Evolutionary conservation across 2,113 vertebrate genomes (phyloP), one percentile per base, ranked within the genome.

Genomic region (Cardinalis cardinalis): DNA sequence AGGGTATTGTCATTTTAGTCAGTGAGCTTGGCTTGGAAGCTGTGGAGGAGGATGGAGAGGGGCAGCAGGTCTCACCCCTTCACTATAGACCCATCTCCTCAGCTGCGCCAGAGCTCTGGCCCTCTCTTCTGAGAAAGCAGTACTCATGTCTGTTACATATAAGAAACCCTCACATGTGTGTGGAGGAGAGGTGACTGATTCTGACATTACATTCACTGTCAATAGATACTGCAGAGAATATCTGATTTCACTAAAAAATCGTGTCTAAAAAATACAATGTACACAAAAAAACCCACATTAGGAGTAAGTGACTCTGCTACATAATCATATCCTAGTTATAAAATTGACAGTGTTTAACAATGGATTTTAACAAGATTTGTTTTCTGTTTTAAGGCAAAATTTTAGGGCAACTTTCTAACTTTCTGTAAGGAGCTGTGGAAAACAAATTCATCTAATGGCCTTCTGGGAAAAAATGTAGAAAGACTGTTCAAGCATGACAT

Each of bases 131-230:
- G 17, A 21, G 14, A 76, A 75, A 85, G 17, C 1, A 0, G 6
- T 59, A 63, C 18, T 66, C 11, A 10, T 7, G 18, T 20, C 20
- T 72, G 8, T 21, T 64, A 29, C 4, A 8, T 31, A 14, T 26
- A 38, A 38, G 12, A 88, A 82, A 5, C 8, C 20, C 63, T 52
- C 48, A 24, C 38, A 21, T 0, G 2, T 40, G 4, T 26, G 6
- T 71, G 48, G 14, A 59, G 18, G 14, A 63, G 58, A 84, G 9
- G n/a, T 21, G 19, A 24, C 9, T 18, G 18, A 72, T 76, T 85
- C 25, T 69, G 13, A 9, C 7, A 8, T 10, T 29, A 18, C 0
- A 1, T 41, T 44, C 7, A 8, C 12, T 51, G 18, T 34, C 23
- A 71, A 16, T 32, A 61, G 18, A 49, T 46, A 20, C 19, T 15